A percentile compares a stretch with the other conserved stretches of the same genome.
These are phyloP conservation scores for Phenganax stokvisi DNA, from an alignment of 92 coral and sea anemone genomes.

Conservation along the genomic window DNA sequence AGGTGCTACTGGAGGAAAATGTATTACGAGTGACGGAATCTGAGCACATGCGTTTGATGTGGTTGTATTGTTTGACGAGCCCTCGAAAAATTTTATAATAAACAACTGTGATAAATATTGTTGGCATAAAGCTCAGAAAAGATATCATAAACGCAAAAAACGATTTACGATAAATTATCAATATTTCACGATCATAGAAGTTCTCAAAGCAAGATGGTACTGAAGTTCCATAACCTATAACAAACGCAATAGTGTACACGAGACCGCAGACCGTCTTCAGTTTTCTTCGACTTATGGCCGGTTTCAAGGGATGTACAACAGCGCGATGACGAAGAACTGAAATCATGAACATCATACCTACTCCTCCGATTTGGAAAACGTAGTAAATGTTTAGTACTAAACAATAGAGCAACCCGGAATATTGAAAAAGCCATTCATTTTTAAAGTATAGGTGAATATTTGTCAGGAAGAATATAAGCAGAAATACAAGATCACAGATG, in stretches of 20 bases:
- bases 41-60: too few relatives aligned
- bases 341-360: background rate
- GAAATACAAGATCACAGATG: background rate
- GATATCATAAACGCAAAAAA: too few relatives aligned
- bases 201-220: too few relatives aligned
- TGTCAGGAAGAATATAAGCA: background rate
- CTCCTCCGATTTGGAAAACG: background rate
- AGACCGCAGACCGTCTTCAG: background rate
- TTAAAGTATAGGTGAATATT: background rate
- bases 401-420: background rate
- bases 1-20: too few relatives aligned
- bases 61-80: too few relatives aligned
- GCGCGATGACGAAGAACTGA: slow-evolving; percentile 2
- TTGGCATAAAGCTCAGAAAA: too few relatives aligned
- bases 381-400: background rate
- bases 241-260: background rate
- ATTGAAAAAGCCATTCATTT: background rate
- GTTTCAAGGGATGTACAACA: background rate
- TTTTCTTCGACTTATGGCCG: background rate
- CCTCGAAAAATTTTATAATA: too few relatives aligned
- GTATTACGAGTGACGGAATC: too few relatives aligned
- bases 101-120: too few relatives aligned
- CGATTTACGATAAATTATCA: too few relatives aligned
- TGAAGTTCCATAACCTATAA: background rate
- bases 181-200: too few relatives aligned